Evolutionary conservation across 1,140 invertebrate species (phyloP).

Genomic region (Hormaphis cornu): DNA sequence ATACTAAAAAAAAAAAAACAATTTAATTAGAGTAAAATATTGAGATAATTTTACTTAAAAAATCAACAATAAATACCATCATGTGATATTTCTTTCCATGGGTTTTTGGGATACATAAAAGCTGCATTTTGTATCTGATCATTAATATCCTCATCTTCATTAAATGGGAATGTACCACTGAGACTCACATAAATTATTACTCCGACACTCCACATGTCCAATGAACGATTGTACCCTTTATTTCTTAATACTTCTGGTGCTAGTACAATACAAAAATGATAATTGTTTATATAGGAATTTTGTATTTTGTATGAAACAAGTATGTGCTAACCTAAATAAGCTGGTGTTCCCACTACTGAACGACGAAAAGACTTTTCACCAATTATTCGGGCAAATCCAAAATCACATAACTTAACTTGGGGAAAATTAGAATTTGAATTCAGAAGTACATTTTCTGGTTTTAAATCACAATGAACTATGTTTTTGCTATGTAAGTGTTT

Average conservation of each 20-base stretch:
- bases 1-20: neutral
- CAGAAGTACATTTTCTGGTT: slow-evolving; percentile 95
- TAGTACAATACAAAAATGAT: slow-evolving; percentile 43
- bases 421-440: slow-evolving; percentile 89
- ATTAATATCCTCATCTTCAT: slow-evolving; percentile 98
- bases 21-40: neutral
- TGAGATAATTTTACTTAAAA: neutral
- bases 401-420: slow-evolving; percentile 97
- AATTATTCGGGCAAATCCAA: slow-evolving; percentile 96
- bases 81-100: slow-evolving; percentile 96
- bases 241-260: slow-evolving; percentile 97
- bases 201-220: slow-evolving; percentile 99
- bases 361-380: slow-evolving; percentile 95
- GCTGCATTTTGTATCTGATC: slow-evolving; percentile 99
- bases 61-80: slow-evolving; percentile 56
- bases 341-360: slow-evolving; percentile 96
- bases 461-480: slow-evolving; percentile 96
- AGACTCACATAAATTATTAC: slow-evolving; percentile 96
- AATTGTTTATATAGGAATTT: no score
- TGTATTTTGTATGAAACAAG: no score
- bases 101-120: slow-evolving; percentile 98
- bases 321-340: slow-evolving; percentile 73
- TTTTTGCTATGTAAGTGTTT: slow-evolving; percentile 98
- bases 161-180: slow-evolving; percentile 97
- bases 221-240: slow-evolving; percentile 95